Base-by-base conservation (phyloP, 2,797 vertebrate species). In the Picus viridis region DNA sequence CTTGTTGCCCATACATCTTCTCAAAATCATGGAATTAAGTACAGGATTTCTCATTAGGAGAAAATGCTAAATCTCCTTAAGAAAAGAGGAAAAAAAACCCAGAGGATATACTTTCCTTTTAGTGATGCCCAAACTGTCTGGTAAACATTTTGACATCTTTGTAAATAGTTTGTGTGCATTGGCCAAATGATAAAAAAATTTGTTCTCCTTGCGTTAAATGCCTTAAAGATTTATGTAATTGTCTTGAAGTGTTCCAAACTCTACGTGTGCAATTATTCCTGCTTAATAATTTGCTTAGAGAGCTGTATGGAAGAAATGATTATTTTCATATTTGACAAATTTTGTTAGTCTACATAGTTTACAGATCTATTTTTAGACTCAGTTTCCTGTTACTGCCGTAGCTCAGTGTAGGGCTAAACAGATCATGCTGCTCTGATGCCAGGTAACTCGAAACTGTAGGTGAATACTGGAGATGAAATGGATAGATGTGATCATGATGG, bases 391-490 rank as follows among this genome's bases (percentile, higher is more conserved):
- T 91, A 34, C 36, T 63, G 47, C 64, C 41, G n/a, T 81, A 57
- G 61, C 67, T 73, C 5, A 0, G 6, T 77, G 27, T 51, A 76
- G 85, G 54, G 63, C 76, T 88, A 73, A 88, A 61, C 75, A 88
- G 83, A 89, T 78, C 79, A 67, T 83, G 34, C 32, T 83, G 87
- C 58, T 73, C 83, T 88, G 81, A 57, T 91, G 73, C 79, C 93
- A 92, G 78, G 75, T 93, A 80, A 71, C 49, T 43, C 11, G 16
- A 94, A 84, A 90, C 78, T 53, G 62, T 78, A 72, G 84, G 72
- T 92, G 93, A 92, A 79, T 95, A 65, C 58, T 89, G 45, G 88
- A 92, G 89, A 77, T 81, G 43, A 88, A 90, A 61, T 41, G 72
- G 18, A 59, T 30, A 13, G 29, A 22, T 68, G n/a, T 47, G 72